Evolutionary conservation across 2,113 vertebrate species (phyloP), one percentile per base, ranked within the genome.

Genomic region (Callithrix jacchus): DNA sequence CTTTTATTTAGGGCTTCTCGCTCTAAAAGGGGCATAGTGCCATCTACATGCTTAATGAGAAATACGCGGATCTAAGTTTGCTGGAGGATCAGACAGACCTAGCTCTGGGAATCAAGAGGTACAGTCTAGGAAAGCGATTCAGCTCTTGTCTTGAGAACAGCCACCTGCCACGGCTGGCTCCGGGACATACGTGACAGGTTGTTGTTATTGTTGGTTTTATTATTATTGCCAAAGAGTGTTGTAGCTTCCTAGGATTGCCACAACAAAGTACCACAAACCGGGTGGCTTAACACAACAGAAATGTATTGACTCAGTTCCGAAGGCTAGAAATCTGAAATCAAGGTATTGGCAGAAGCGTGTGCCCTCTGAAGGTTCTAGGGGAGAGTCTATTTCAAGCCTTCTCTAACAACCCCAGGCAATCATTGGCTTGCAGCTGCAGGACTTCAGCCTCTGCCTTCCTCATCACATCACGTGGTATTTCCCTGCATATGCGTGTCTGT

Each of bases 41-140:
- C 89, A 89, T 49, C 93, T 90, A 8, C 23, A 7, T 90, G 66
- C 89, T 89, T 96, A 27, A 61, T 42, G 71, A 90, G 76, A 95
- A 73, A 54, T 42, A 27, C 79, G 2, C 52, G 1, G 58, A 42
- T 91, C 77, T 64, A 45, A 14, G 21, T 83, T 87, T 56, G 45
- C 86, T 56, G 1, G 73, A 8, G 37, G 42, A 42, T 87, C 73
- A 52, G 56, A 87, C 40, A n/a, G 58, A 56, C 47, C 47, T 27
- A 3, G n/a, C 74, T 86, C 87, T 66, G 56, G 61, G 6, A 21
- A n/a, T 73, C 83, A 17, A 35, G 61, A 93, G 35, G 45, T 40
- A 5, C 64, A 2, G 0, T 45, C 42, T 45, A 23, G 47, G 71
- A 87, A 71, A 93, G 64, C 40, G 20, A 0, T 40, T 40, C 12